Base-by-base conservation (phyloP, 2,797 vertebrate species). In the Enteromius unitaeniatus region DNA sequence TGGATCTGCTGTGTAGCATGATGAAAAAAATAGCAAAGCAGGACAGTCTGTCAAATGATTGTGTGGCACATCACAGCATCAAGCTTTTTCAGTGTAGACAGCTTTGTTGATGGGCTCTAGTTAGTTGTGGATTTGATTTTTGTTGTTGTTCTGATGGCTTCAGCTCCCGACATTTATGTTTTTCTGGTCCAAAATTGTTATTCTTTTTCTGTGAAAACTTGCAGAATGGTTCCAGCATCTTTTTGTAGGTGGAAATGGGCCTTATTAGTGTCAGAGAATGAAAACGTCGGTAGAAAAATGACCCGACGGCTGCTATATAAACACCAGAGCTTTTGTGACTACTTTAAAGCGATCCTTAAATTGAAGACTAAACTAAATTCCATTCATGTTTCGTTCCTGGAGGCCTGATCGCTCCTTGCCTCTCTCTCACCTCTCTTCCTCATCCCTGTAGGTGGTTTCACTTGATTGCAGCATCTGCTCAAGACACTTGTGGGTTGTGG, bases 371-470 rank as follows among this genome's bases (percentile, higher is more conserved):
- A 77, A 49, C 64, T 23, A 6, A 58, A 77, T 47, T 58, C 45
- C 15, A 60, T 78, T 76, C 37, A 15, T 49, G 49, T 72, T 49
- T 4, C 49, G 26, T 68, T 40, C 15, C 40, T 19, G 15, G 55
- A 60, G 84, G 87, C 87, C 84, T 84, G 80, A 51, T 26, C 2
- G 75, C 82, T 9, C 53, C 80, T 65, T 34, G 37, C 58, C 34
- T 49, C 65, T 83, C 28, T 60, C 73, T 82, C 19, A 31, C 72
- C 70, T 40, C 40, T 83, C 42, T 40, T 78, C 49, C 10, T 58
- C 80, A 55, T 70, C 90, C 73, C 86, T 72, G 55, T 49, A 37
- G 62, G 78, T 73, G 64, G n/a, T 87, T 88, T 84, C 67, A 83
- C 42, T 23, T 70, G 78, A 79, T 82, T 84, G 80, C 84, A 83